A percentile compares a stretch with the other conserved stretches of the same genome.
Evolutionary conservation across 2,888 invertebrate genomes (phyloP).

Genomic region (Polyploca ridens): DNA sequence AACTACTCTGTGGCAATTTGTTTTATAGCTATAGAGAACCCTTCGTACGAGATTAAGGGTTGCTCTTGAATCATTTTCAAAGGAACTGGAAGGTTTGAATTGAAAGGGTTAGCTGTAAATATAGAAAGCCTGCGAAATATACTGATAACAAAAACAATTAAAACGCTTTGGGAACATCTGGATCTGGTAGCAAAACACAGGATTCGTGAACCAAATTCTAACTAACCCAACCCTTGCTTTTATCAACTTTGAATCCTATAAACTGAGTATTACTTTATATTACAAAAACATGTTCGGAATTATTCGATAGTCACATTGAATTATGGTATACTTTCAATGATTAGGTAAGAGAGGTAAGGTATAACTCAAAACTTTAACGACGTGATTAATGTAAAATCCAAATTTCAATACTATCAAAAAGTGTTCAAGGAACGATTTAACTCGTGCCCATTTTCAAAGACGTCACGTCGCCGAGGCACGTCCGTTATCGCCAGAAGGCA

Average conservation of each 20-base stretch:
- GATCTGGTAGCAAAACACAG: neutral
- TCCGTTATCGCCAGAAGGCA: slow-evolving; percentile 23
- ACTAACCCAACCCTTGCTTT: neutral
- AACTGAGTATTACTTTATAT: neutral
- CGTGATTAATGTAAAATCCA: neutral
- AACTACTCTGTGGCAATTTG: slow-evolving; percentile 14
- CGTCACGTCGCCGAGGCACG: slow-evolving; percentile 20
- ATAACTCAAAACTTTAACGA: neutral
- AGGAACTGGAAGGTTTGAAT: neutral
- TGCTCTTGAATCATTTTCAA: slow-evolving; percentile 7
- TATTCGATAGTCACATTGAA: neutral
- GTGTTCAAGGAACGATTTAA: slow-evolving; percentile 14
- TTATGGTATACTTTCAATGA: neutral
- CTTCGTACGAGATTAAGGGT: slow-evolving; percentile 6
- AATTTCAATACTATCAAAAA: slow-evolving; percentile 11
- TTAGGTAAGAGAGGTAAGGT: no score
- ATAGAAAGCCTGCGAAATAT: neutral
- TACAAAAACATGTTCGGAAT: neutral
- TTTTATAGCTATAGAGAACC: slow-evolving; percentile 24
- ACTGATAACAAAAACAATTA: neutral
- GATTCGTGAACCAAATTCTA: neutral
- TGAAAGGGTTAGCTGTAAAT: neutral
- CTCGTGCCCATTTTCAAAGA: slow-evolving; percentile 28
- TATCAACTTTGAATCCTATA: neutral
- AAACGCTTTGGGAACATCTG: neutral